Base-by-base conservation (phyloP, 1,140 invertebrate genomes). In the Babylonia areolata region DNA sequence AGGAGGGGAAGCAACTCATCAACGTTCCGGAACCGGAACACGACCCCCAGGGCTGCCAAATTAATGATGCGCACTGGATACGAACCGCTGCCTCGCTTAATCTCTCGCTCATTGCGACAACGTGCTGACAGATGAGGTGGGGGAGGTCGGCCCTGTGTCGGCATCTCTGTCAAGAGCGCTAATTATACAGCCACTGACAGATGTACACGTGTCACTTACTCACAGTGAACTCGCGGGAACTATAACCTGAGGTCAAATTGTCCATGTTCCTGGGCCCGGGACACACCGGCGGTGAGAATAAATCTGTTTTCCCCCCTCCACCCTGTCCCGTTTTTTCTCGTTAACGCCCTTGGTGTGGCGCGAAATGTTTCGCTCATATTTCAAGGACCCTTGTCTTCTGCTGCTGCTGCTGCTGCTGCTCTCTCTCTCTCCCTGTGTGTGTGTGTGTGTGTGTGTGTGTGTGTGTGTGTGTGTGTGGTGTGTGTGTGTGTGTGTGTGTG, bases 1-100 rank as follows among this genome's bases (percentile, higher is more conserved):
- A 23, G n/a, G 6, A 73, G 33, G 75, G 73, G 35, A 40, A 40
- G 39, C 75, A 77, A 40, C 75, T 77, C 75, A 77, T 77, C 75
- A 77, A 77, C 33, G 3, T 77, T 77, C 75, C 75, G 75, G 37
- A 77, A 77, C 75, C 75, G 75, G 75, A 77, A 77, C 75, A 39
- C 28, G 75, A 77, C 75, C 73, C 2, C 75, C 35, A 20, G 28
- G 15, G 35, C 75, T 39, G 39, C 75, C 75, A 77, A 37, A 77
- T 77, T 77, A 77, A 40, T 77, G 35, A 77, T 40, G 39, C 75
- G 75, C 75, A 23, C 35, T 1, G 75, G 75, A 77, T 77, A 77
- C 35, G 37, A 42, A 77, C 75, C 28, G 75, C 37, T 23, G 5
- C 37, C 35, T 42, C 75, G 33, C 37, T 77, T 77, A 28, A 77